Conservation (phyloP, 2,113 vertebrate genomes). For the Ia io region DNA sequence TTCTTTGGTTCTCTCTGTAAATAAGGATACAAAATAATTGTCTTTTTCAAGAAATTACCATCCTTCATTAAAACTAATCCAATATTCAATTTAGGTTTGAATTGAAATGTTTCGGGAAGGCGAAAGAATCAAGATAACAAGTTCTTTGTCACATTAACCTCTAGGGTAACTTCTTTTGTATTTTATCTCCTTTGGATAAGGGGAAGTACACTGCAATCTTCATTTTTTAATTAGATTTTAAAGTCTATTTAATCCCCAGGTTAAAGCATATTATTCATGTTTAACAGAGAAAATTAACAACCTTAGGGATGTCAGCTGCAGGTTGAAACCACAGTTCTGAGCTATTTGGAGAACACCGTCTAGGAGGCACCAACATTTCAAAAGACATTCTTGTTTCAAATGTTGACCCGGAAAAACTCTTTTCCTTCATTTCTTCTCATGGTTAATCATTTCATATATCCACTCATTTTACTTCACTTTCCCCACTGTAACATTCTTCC, state of each 20-base stretch:
- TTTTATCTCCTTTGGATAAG: constrained; percentile 52
- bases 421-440: background rate
- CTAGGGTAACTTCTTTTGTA: constrained; percentile 44
- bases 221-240: constrained; percentile 68
- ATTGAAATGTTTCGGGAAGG: constrained; percentile 42
- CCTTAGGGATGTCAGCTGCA: background rate
- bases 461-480: background rate
- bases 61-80: constrained; percentile 29
- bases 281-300: constrained; percentile 53
- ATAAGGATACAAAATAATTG: background rate
- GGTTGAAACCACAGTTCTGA: background rate
- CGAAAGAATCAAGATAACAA: constrained; percentile 50
- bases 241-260: constrained; percentile 33
- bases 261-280: constrained; percentile 37
- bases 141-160: constrained; percentile 63
- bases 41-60: constrained; percentile 37
- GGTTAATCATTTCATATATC: background rate
- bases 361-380: background rate
- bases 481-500: background rate
- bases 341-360: background rate
- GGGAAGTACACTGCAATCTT: constrained; percentile 35
- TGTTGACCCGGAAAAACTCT: background rate
- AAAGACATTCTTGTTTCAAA: background rate
- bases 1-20: constrained; percentile 2
- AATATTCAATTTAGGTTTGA: constrained; percentile 57